These are phyloP conservation scores for Vultur gryphus DNA, from an alignment of 2,797 vertebrate species.

Conservation along the genomic window DNA sequence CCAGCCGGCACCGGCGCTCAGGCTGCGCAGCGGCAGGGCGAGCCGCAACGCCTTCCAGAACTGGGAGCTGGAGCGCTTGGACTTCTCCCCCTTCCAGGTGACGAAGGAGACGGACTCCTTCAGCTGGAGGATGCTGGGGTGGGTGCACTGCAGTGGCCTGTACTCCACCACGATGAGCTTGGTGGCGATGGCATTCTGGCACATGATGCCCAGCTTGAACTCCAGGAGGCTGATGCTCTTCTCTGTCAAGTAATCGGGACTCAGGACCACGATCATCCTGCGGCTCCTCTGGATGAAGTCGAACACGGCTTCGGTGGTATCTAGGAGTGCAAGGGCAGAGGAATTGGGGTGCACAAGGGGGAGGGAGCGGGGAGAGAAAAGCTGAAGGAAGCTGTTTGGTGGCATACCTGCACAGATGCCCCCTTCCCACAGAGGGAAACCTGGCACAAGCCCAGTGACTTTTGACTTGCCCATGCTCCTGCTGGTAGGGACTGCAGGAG, in stretches of 20 bases:
- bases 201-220: conserved; percentile 86
- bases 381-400: not conserved
- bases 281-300: conserved; percentile 87
- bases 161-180: conserved; percentile 81
- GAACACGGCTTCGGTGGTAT: conserved; percentile 82
- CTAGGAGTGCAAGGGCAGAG: conserved; percentile 68
- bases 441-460: not conserved
- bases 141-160: conserved; percentile 73
- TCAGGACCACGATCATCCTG: conserved; percentile 86
- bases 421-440: not conserved
- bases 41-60: conserved; percentile 88
- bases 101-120: conserved; percentile 77
- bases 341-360: not conserved
- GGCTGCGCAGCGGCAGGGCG: conserved; percentile 83
- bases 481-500: not conserved
- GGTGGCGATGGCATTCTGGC: conserved; percentile 79
- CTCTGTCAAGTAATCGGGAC: conserved; percentile 83
- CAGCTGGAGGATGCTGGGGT: conserved; percentile 79
- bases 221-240: conserved; percentile 91
- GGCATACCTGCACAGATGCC: not conserved
- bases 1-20: conserved; percentile 78
- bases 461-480: not conserved
- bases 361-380: not conserved
- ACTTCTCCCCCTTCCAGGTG: conserved; percentile 82
- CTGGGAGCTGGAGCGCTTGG: conserved; percentile 76